Evolutionary conservation across 2,888 invertebrate species (phyloP).

Genomic region (Eucriotettix oculatus): DNA sequence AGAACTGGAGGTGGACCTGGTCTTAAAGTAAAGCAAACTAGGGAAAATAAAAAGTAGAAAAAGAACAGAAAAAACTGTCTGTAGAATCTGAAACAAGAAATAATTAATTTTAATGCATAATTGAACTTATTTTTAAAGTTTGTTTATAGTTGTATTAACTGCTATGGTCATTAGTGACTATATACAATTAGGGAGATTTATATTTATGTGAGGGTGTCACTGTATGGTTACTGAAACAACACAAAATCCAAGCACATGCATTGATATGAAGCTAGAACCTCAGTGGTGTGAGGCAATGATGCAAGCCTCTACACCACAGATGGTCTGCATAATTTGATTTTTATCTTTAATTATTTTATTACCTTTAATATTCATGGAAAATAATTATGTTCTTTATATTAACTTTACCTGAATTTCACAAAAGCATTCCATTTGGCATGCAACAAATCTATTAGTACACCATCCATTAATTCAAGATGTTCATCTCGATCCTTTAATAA

Average conservation of each 20-base stretch:
- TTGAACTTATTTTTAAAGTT: too few species aligned
- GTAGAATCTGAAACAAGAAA: conserved; percentile 53
- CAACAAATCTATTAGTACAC: conserved; percentile 79
- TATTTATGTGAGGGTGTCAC: too few species aligned
- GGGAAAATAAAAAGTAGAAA: conserved; percentile 75
- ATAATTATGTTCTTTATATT: not conserved
- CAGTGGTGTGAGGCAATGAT: not conserved
- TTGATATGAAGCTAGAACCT: too few species aligned
- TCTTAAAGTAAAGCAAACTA: conserved; percentile 74
- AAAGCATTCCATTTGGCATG: conserved; percentile 98
- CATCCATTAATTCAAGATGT: conserved; percentile 89
- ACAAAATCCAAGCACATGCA: too few species aligned
- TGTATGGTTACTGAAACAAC: too few species aligned
- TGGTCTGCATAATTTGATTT: not conserved
- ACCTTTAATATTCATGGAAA: not conserved
- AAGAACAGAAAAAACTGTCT: conserved; percentile 81
- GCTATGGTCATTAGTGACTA: too few species aligned
- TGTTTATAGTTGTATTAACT: too few species aligned
- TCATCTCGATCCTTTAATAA: conserved; percentile 73
- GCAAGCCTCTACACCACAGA: too few species aligned
- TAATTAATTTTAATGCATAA: not conserved
- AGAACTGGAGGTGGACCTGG: conserved; percentile 52
- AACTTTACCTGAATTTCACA: conserved; percentile 29
- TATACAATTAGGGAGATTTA: too few species aligned
- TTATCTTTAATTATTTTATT: not conserved